Evolutionary conservation across 2,797 vertebrate species (phyloP).

Genomic region (Galaxias olidus): DNA sequence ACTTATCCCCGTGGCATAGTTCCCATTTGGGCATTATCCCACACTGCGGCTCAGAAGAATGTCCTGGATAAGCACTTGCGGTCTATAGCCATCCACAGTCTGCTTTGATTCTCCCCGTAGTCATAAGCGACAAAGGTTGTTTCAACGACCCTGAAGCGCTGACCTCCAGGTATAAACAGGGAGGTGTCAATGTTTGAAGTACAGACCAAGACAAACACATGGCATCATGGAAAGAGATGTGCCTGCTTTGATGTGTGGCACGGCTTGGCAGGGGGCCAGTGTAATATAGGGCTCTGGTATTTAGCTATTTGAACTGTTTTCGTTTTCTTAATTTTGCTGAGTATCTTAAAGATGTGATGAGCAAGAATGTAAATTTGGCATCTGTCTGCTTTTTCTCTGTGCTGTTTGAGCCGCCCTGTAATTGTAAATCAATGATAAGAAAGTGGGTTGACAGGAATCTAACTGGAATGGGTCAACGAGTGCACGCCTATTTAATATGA

Average conservation of each 20-base stretch:
- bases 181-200: slow-evolving; percentile 61
- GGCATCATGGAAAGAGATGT: slow-evolving; percentile 45
- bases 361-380: neutral
- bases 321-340: slow-evolving; percentile 9
- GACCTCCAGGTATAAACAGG: slow-evolving; percentile 62
- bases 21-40: slow-evolving; percentile 69
- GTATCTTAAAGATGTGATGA: neutral
- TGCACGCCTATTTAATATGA: slow-evolving; percentile 19
- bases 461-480: slow-evolving; percentile 21
- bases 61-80: slow-evolving; percentile 57
- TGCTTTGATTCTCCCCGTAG: slow-evolving; percentile 26
- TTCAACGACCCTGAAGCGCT: slow-evolving; percentile 43
- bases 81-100: slow-evolving; percentile 35
- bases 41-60: slow-evolving; percentile 52
- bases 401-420: slow-evolving; percentile 7
- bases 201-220: slow-evolving; percentile 55
- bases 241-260: slow-evolving; percentile 52
- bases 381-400: neutral
- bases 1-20: slow-evolving; percentile 63
- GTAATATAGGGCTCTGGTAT: slow-evolving; percentile 23
- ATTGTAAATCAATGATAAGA: slow-evolving; percentile 12
- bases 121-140: slow-evolving; percentile 30
- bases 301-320: slow-evolving; percentile 18
- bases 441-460: slow-evolving; percentile 31
- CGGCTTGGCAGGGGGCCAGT: slow-evolving; percentile 31